Evolutionary conservation across 1,140 invertebrate species (phyloP).

Genomic region (Caenorhabditis inopinata): DNA sequence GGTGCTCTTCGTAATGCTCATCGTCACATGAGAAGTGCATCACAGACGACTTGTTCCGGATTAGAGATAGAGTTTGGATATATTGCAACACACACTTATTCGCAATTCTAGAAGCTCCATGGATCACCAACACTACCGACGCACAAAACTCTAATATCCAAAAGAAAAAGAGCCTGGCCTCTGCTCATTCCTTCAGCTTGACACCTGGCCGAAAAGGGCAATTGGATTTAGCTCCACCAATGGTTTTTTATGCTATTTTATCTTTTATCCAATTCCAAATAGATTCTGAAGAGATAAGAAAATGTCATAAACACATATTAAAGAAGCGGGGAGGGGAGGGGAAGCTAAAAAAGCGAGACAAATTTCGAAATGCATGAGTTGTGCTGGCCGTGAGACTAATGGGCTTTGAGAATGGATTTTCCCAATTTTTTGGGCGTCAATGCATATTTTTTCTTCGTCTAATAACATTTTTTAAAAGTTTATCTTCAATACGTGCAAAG

Average conservation of each 20-base stretch:
- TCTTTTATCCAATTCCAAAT: not conserved
- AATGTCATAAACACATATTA: constrained; percentile 12
- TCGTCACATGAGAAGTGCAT: constrained; percentile 33
- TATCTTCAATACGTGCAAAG: too few species aligned
- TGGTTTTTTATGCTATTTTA: not conserved
- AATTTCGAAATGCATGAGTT: constrained; percentile 33
- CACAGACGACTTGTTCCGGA: constrained; percentile 32
- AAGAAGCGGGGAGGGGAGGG: too few species aligned
- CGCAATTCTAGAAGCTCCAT: constrained; percentile 5
- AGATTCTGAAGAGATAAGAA: constrained; percentile 5
- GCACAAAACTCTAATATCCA: constrained; percentile 29
- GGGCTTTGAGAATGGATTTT: constrained; percentile 31
- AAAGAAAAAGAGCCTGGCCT: constrained; percentile 6
- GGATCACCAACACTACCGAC: not conserved
- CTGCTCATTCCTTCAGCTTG: not conserved
- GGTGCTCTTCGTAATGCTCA: constrained; percentile 13
- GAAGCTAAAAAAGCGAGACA: constrained; percentile 25
- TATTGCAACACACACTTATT: constrained; percentile 23
- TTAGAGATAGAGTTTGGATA: constrained; percentile 30
- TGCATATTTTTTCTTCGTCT: too few species aligned
- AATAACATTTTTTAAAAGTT: too few species aligned
- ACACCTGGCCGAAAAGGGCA: constrained; percentile 19
- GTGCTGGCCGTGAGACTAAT: constrained; percentile 20
- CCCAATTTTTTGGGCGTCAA: not conserved
- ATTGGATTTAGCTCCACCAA: not conserved